These are phyloP conservation scores for Seira musarum DNA, from an alignment of 2,888 invertebrate genomes.

Conservation along the genomic window DNA sequence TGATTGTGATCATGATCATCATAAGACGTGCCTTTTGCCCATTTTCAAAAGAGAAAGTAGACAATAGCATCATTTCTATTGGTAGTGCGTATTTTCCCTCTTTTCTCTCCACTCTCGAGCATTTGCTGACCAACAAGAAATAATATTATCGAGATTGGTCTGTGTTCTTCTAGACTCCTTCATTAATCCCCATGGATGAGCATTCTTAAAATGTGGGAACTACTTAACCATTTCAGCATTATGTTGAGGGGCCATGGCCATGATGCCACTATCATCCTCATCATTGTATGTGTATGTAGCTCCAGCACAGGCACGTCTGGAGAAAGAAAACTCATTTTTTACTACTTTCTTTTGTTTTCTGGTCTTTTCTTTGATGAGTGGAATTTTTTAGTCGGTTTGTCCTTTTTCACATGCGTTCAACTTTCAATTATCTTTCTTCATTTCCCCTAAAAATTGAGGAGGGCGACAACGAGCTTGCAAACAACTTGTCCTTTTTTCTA, in stretches of 20 bases:
- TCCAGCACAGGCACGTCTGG: too few relatives aligned
- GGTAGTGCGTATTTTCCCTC: neutral
- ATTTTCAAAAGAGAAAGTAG: too few relatives aligned
- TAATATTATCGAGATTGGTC: conserved; percentile 3
- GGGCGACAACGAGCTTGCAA: conserved; percentile 42
- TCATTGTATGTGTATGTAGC: too few relatives aligned
- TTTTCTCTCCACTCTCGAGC: neutral
- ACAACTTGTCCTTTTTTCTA: conserved; percentile 18
- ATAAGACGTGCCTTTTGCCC: neutral
- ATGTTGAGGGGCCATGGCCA: too few relatives aligned
- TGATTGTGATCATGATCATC: neutral
- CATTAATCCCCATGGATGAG: conserved; percentile 46
- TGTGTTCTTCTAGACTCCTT: conserved; percentile 6
- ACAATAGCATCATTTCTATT: too few relatives aligned
- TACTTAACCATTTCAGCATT: too few relatives aligned
- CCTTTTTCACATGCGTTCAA: conserved; percentile 45
- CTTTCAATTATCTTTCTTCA: conserved; percentile 46
- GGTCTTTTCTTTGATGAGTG: conserved; percentile 33
- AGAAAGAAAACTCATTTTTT: too few relatives aligned
- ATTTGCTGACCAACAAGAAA: conserved; percentile 2
- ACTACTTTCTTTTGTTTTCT: too few relatives aligned
- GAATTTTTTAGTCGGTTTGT: conserved; percentile 42
- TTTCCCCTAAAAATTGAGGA: neutral
- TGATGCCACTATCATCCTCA: too few relatives aligned
- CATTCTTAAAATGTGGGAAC: neutral